phyloP scores from a whole-genome alignment of 2,797 vertebrate genomes.

The Onychomys leucogaster region DNA sequence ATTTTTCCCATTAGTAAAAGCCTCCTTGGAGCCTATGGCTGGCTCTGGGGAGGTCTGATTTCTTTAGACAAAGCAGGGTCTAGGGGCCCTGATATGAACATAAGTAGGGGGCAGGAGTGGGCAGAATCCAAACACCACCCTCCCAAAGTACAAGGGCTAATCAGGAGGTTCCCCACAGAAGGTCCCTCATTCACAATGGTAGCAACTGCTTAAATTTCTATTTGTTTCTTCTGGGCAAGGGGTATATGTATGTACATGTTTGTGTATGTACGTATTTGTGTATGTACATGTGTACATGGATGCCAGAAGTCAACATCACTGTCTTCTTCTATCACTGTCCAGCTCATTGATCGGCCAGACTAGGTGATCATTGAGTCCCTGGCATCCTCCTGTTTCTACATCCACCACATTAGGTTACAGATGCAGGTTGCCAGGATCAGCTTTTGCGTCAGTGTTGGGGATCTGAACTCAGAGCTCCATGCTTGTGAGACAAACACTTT shows the following conservation, averaged over 20 bases:
- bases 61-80: conserved; percentile 26
- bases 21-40: conserved; percentile 40
- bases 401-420: not conserved
- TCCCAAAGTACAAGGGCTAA: not conserved
- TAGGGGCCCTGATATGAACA: not conserved
- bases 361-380: not conserved
- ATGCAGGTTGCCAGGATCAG: too few species aligned
- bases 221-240: not conserved
- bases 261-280: not conserved
- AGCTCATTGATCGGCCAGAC: not conserved
- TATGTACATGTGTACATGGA: not conserved
- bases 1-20: conserved; percentile 71
- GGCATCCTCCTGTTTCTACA: not conserved
- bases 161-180: not conserved
- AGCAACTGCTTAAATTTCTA: not conserved
- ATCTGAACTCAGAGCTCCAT: not conserved
- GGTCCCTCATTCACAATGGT: accelerated
- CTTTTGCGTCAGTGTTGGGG: not conserved
- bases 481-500: not conserved
- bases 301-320: not conserved
- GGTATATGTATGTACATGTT: not conserved
- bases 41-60: not conserved
- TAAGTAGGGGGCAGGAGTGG: not conserved
- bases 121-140: not conserved
- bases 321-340: not conserved